Base-by-base conservation (phyloP, 1,140 invertebrate species). In the Drosophila asahinai region DNA sequence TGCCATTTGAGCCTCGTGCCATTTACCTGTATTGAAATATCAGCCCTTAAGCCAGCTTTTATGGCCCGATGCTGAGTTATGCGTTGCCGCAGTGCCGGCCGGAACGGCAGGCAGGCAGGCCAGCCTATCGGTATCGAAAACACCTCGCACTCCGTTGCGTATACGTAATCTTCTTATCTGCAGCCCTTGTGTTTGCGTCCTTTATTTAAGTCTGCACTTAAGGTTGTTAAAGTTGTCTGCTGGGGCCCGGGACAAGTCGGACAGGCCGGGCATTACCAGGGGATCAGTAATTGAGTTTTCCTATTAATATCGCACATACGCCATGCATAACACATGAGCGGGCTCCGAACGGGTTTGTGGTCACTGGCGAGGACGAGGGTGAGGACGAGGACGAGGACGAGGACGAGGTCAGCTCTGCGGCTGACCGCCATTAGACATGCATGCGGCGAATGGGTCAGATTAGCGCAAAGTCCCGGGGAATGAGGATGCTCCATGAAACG, bases 291-390 rank as follows among this genome's bases (percentile, higher is more conserved):
- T 78, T 81, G 67, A 63, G 77, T 81, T 91, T 68, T 55, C 60
- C 63, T 80, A 62, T 81, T 65, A 73, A 70, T 80, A 83, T 79
- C 70, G 59, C 65, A 59, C 74, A 81, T 86, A 75, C 83, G 78
- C 65, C 66, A 68, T 71, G 74, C 57, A 57, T 73, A 70, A 45
- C 71, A 61, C 68, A 77, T 74, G 60, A 75, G 58, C 6, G 33
- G 63, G 11, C 19, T 7, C 30, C 19, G 17, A 54, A 42, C n/a
- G 19, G 38, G 54, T 60, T 33, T 6, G 12, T 5, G 27, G 42
- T 17, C 15, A 33, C 25, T 9, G 22, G 8, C 45, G 14, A 19
- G 61, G n/a, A 42, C 8, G 22, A 27, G 25, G 25, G 3, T 14
- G n/a, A n/a, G n/a, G n/a, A n/a, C n/a, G 15, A 14, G 52, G 27